Evolutionary conservation across 2,888 invertebrate species (phyloP), one percentile per base, ranked within the genome.

Genomic region (Prostheceraeus crozeri): DNA sequence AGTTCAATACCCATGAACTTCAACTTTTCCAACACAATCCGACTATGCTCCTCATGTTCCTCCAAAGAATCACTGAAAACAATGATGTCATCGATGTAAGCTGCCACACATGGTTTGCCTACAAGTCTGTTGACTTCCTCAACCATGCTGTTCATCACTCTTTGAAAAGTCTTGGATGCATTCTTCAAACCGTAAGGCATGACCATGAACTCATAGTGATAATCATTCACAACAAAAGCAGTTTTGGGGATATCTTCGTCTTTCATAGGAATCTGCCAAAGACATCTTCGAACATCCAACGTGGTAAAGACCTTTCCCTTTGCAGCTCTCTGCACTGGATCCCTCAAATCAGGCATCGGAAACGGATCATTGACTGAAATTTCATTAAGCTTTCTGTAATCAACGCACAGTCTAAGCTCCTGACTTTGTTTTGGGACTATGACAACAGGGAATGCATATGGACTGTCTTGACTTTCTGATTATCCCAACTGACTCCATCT

Each of bases 21-120:
- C 10, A 33, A 10, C 10, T 33, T 10, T 33, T 33, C n/a, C n/a
- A 33, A 33, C 10, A n/a, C n/a, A 10, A 33, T 10, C 10, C 10
- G 14, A 16, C n/a, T 6, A 14, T 40, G 40, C 6, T 40, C 8
- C n/a, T 40, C 4, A 19, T 40, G 40, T 40, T 40, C 40, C 14
- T 40, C 8, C n/a, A 16, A 14, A 6, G 8, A 40, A n/a, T 14
- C 19, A 14, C 40, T 40, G 40, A 40, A 40, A 19, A 40, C 19
- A 4, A 40, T 40, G 4, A n/a, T 14, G 40, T 40, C 40, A 40
- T 40, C 40, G n/a, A 40, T 40, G 40, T 40, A 40, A 14, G 6
- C 40, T 40, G 40, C 14, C 14, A 40, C 19, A n/a, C 40, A 40
- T 40, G n/a, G 8, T n/a, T n/a, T n/a, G n/a, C n/a, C n/a, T 8